Conservation (phyloP, 2,888 invertebrate genomes). For the Augochlorella aurata region DNA sequence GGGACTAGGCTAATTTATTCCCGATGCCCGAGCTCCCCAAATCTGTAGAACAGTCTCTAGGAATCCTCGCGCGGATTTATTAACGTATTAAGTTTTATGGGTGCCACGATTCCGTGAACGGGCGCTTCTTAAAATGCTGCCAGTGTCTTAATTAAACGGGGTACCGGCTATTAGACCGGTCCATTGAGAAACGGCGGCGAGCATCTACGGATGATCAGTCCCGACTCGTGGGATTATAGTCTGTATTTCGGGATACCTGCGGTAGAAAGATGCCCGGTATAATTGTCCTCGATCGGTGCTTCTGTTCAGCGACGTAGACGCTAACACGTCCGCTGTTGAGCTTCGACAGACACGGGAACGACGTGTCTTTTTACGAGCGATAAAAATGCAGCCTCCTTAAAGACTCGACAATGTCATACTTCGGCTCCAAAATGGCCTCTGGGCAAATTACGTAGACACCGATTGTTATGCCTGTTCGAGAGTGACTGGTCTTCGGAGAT, state of each 20-base stretch:
- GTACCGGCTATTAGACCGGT: constrained; percentile 3
- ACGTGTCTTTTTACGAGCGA: not conserved
- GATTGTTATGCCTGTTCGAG: not conserved
- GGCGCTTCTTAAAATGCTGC: constrained; percentile 13
- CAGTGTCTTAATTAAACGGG: constrained; percentile 9
- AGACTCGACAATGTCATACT: not conserved
- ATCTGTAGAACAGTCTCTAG: constrained; percentile 1
- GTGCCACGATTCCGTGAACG: not conserved
- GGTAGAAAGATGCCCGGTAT: not conserved
- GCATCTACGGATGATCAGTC: not conserved
- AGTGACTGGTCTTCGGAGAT: not conserved
- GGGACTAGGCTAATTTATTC: not conserved
- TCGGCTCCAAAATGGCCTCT: not conserved
- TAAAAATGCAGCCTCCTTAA: not conserved
- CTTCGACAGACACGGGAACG: not conserved
- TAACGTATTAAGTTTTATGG: constrained; percentile 36
- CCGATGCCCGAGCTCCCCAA: not conserved
- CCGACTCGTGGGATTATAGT: not conserved
- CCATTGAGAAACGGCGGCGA: not conserved
- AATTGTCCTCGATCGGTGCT: not conserved
- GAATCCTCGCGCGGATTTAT: constrained; percentile 29
- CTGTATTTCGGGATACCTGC: not conserved
- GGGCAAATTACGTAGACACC: not conserved
- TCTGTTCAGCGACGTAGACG: not conserved
- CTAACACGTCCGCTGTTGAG: not conserved